Percentiles rank a stretch among this genome's conserved stretches.
phyloP scores from a whole-genome alignment of 2,888 invertebrate genomes.

The Rhingia campestris region DNA sequence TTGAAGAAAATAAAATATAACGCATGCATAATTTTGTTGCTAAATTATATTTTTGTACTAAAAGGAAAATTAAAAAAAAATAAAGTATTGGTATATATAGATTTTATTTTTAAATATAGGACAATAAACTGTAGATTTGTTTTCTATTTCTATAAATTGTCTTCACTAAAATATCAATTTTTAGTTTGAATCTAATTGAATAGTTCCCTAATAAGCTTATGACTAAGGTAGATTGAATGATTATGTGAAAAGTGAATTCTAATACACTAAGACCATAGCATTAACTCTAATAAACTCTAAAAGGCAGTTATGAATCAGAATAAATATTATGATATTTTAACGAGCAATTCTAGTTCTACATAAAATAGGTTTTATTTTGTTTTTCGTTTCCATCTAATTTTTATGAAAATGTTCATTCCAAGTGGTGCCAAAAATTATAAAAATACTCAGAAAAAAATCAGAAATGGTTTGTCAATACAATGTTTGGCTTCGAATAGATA shows the following conservation, averaged over 20 bases:
- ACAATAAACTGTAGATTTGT: slow-evolving; percentile 76
- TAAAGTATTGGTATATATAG: slow-evolving; percentile 7
- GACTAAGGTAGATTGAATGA: slow-evolving; percentile 22
- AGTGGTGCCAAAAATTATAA: slow-evolving; percentile 47
- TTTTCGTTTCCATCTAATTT: slow-evolving; percentile 3
- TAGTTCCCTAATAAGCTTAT: slow-evolving; percentile 52
- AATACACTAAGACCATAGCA: slow-evolving; percentile 68
- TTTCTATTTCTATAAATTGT: slow-evolving; percentile 49
- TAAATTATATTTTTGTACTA: slow-evolving; percentile 20
- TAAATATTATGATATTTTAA: slow-evolving; percentile 20
- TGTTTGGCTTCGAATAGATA: not conserved
- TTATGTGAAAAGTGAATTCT: slow-evolving; percentile 51
- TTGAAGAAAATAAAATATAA: slow-evolving; percentile 16
- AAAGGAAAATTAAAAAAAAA: not conserved
- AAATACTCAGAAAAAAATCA: not conserved
- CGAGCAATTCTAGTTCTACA: slow-evolving; percentile 50
- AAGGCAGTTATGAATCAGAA: slow-evolving; percentile 37
- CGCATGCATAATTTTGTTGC: slow-evolving; percentile 44
- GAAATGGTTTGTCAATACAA: slow-evolving; percentile 18
- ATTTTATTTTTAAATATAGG: slow-evolving; percentile 79
- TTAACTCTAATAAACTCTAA: slow-evolving; percentile 52
- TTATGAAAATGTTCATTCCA: slow-evolving; percentile 59
- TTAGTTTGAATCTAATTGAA: slow-evolving; percentile 50
- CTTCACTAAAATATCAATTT: slow-evolving; percentile 20
- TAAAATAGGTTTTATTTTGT: slow-evolving; percentile 11